Evolutionary conservation across 1,140 invertebrate species (phyloP), one percentile per base, ranked within the genome.

Genomic region (Lepidurus apus): DNA sequence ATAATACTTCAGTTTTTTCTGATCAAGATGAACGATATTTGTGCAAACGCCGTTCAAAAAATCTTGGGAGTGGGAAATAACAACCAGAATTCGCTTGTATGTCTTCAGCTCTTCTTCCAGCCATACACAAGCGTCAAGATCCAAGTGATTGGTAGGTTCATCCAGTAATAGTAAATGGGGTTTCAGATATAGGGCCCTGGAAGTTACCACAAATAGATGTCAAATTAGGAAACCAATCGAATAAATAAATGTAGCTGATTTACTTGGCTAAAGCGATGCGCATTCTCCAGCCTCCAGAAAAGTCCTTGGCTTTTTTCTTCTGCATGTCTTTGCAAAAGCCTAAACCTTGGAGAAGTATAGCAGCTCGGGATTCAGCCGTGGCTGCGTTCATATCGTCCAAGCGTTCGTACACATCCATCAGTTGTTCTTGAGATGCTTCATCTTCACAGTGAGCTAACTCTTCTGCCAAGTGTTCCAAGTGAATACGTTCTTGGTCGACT

Each of bases 61-160:
- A 91, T 99, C 98, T 89, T 99, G 98, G 7, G 98, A 99, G 86
- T 99, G 98, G 1, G 97, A 99, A 81, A 99, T 97, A 75, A 99
- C 91, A n/a, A 99, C 93, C 81, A 99, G 87, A 86, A 99, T 99
- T 83, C 97, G 89, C 86, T 98, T 98, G 84, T 99, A 97, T 85
- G 92, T 92, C 87, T 96, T 97, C 1, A 99, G 87, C 87, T 99
- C 97, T 85, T 97, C 95, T 87, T 99, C 97, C 42, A 99, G 88
- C 98, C 98, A 99, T n/a, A 99, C 97, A 87, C 97, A 99, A 74
- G 97, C 97, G 84, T 90, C 97, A 91, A 91, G 85, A 87, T 91
- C 91, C 53, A 92, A 83, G 85, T 91, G 91, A 83, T 91, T 91
- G 7, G 90, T 91, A 0, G 90, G 90, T 82, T 91, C 90, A 82